Base-by-base conservation (phyloP, 2,113 vertebrate genomes). In the Strigops habroptila region DNA sequence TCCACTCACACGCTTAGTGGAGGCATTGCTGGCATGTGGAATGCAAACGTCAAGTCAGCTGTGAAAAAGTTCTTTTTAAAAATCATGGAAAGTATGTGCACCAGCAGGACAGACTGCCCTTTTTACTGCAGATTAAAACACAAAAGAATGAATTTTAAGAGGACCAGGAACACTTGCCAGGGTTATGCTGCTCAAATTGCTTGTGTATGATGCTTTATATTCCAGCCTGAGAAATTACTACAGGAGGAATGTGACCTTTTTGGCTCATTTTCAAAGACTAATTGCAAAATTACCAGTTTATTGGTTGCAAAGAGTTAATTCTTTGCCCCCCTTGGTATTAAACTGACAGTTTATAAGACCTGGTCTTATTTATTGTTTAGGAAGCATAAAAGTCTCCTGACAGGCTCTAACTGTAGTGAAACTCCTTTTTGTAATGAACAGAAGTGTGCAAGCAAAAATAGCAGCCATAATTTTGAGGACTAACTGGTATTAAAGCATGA, bases 1-100 rank as follows among this genome's bases (percentile, higher is more conserved):
- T 85, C 97, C 25, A 82, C 96, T 97, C 97, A 96, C 97, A 97
- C 0, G 4, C 92, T 86, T 94, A 75, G 74, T 95, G 91, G 91
- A 95, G 96, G 96, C 89, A 88, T 91, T 95, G 81, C 80, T 89
- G 87, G 92, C 87, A 85, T 96, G 92, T 91, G 85, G 94, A 97
- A 97, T 96, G 84, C 74, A 93, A 90, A 91, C 18, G 0, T 94
- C 79, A 93, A 95, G 82, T 93, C 92, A 90, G 62, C 92, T 95
- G 95, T 93, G 87, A 93, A 96, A 94, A 94, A 95, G 90, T 96
- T 96, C 74, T 95, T 93, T 96, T 92, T 91, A 91, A 94, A 96
- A 95, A 95, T 92, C 77, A 60, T 91, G 65, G 52, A 59, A 95
- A 94, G 64, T 69, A 28, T 51, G 79, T 73, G 12, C 6, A 4